Evolutionary conservation across 30 jellyfish, hydroid and myxozoan species (phyloP), one percentile per base, ranked within the genome.

Genomic region (Turritopsis dohrnii): DNA sequence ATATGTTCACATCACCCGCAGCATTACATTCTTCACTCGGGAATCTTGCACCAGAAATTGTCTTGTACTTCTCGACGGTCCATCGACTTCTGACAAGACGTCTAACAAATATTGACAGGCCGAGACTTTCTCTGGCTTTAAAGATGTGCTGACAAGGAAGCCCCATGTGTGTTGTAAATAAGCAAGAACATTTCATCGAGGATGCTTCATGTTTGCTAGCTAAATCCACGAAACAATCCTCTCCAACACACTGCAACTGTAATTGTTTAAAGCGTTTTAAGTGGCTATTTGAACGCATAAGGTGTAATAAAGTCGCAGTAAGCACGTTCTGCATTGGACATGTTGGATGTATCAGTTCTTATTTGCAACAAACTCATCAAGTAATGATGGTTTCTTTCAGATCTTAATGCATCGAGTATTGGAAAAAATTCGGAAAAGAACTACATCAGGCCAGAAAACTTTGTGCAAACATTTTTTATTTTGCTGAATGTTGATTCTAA

Each of bases 1-100:
- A 22, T 65, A 29, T 21, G 24, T 28, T 66, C 17, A 83, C 79
- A 52, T 71, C 77, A 25, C 20, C 29, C 21, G 71, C 88, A 83
- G 22, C 87, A 19, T 0, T 29, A 18, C 52, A 17, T 29, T 0
- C 83, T 3, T 23, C 83, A 19, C 0, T 60, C 21, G 72, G 23
- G 0, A 30, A 4, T 65, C 27, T 31, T 19, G 29, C 72, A n/a
- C 27, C 74, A 30, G 0, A 18, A 4, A 21, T 29, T 18, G 16
- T 29, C 28, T 75, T 85, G 41, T 77, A 84, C 20, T 77, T 66
- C 26, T 65, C 52, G 21, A 84, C 22, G 13, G 90, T 75, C 91
- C 91, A 84, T 18, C 91, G 88, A 21, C 73, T 19, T 13, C 82
- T 54, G 76, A 84, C 91, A 52, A 84, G 74, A 21, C 65, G 18